A percentile compares a stretch with the other conserved stretches of the same genome.
Conservation (phyloP, 1,140 invertebrate genomes). For the Drosophila tani region DNA sequence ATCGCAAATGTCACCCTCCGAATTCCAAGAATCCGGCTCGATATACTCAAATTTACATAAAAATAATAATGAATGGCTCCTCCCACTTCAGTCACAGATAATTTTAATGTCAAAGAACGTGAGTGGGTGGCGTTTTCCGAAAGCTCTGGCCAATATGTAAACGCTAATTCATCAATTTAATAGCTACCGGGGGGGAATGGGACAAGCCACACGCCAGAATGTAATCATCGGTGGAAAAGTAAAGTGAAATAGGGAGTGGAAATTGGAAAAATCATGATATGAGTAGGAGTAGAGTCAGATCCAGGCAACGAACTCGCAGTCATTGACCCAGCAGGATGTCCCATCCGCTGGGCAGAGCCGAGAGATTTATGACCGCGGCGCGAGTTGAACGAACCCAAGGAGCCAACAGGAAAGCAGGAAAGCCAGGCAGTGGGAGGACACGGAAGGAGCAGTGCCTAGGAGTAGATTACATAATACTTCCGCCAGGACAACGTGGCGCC, state of each 20-base stretch:
- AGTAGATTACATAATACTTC: conserved; percentile 60
- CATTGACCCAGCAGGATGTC: conserved; percentile 43
- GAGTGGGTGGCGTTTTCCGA: conserved; percentile 4
- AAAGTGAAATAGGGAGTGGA: conserved; percentile 34
- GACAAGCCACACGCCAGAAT: conserved; percentile 47
- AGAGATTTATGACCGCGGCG: conserved; percentile 60
- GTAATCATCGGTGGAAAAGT: conserved; percentile 55
- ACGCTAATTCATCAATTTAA: conserved; percentile 73
- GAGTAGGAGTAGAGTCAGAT: not conserved
- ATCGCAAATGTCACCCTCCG: conserved; percentile 2
- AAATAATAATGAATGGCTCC: conserved; percentile 17
- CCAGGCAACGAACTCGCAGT: conserved; percentile 67
- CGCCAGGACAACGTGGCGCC: conserved; percentile 42
- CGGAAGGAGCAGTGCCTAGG: not conserved
- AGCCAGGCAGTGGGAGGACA: not conserved
- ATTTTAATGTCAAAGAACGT: conserved; percentile 46
- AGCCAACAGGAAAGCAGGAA: conserved; percentile 36
- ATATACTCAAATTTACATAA: conserved; percentile 23
- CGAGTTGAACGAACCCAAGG: conserved; percentile 68
- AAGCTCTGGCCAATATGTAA: conserved; percentile 49
- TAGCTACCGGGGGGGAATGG: conserved; percentile 29
- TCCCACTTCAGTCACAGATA: conserved; percentile 20
- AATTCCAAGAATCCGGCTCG: not conserved
- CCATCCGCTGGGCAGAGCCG: conserved; percentile 17
- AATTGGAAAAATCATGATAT: conserved; percentile 18